Base-by-base conservation (phyloP, 2,888 invertebrate species). In the Cyclophora albipunctata region DNA sequence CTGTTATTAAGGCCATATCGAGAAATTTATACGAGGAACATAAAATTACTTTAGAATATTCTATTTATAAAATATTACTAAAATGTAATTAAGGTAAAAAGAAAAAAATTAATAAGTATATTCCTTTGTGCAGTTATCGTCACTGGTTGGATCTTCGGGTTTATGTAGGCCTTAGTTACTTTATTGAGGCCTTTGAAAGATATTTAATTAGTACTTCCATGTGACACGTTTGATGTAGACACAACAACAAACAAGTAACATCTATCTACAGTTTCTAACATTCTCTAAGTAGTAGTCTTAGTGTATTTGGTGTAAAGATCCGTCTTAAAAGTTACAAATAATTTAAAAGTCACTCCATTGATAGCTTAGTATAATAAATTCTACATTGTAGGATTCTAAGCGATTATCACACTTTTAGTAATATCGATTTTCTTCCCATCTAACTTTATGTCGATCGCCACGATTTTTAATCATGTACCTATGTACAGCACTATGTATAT, bases 241-340 rank as follows among this genome's bases (percentile, higher is more conserved):
- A 82, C 77, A 78, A 79, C 74, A 77, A 73, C 62, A 54, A 69
- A 77, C 74, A 76, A 72, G 71, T 78, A 81, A 80, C 84, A 78
- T 77, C 79, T 85, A 84, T 63, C 59, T 69, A 71, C 57, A 61
- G 58, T 53, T 59, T 62, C 67, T 80, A 78, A 72, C 76, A 74
- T 58, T 73, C 61, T 61, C 80, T 85, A 84, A 75, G 66, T 74
- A 70, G 69, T 81, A 81, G 71, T 80, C 87, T 86, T 86, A 86
- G 74, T 78, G 55, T 84, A 86, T 76, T 87, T 88, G 88, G 88
- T 88, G 88, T 88, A 88, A 87, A 88, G 84, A 84, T 81, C 85
- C 84, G 67, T 75, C 81, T 85, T 86, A 85, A 58, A 52, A 53
- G 66, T 81, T 43, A 43, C 43, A 83, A 66, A 67, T 78, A 69